These are phyloP conservation scores for Fundulus diaphanus DNA, from an alignment of 2,797 vertebrate genomes.

Conservation along the genomic window DNA sequence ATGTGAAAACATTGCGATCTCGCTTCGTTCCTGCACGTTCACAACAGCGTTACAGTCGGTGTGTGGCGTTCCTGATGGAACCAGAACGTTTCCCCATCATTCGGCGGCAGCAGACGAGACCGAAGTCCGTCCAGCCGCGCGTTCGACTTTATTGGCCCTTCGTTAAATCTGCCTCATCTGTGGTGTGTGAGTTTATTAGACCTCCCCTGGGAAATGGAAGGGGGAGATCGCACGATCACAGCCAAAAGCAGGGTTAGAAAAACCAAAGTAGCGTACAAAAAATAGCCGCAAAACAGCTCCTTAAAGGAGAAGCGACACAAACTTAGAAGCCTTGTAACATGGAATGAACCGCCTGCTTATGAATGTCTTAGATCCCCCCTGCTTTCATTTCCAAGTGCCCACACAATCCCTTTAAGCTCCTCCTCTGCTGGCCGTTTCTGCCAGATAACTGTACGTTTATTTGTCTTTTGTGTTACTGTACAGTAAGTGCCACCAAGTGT, in stretches of 20 bases:
- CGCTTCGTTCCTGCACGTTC: not conserved
- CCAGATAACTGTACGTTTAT: not conserved
- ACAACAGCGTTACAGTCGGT: not conserved
- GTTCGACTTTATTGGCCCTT: constrained; percentile 18
- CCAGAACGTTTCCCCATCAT: not conserved
- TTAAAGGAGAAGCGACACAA: constrained; percentile 41
- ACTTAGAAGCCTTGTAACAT: constrained; percentile 53
- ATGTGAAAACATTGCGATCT: not conserved
- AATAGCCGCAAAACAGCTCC: constrained; percentile 31
- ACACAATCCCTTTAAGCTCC: constrained; percentile 71
- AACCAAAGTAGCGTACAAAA: constrained; percentile 45
- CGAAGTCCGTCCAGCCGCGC: not conserved
- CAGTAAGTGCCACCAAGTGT: constrained; percentile 73
- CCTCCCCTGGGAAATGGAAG: constrained; percentile 32
- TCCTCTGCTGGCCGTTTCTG: constrained; percentile 48
- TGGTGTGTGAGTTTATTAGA: constrained; percentile 48
- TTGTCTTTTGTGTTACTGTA: constrained; percentile 40
- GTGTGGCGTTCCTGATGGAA: not conserved
- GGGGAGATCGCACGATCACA: constrained; percentile 35
- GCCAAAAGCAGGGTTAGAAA: not conserved
- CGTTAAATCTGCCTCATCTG: constrained; percentile 2
- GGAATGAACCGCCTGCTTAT: constrained; percentile 29
- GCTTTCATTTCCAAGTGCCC: constrained; percentile 20
- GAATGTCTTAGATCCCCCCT: constrained; percentile 32
- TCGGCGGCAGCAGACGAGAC: not conserved